A percentile compares a stretch with the other conserved stretches of the same genome.
phyloP scores from a whole-genome alignment of 2,113 vertebrate genomes.

The Microtus pennsylvanicus region DNA sequence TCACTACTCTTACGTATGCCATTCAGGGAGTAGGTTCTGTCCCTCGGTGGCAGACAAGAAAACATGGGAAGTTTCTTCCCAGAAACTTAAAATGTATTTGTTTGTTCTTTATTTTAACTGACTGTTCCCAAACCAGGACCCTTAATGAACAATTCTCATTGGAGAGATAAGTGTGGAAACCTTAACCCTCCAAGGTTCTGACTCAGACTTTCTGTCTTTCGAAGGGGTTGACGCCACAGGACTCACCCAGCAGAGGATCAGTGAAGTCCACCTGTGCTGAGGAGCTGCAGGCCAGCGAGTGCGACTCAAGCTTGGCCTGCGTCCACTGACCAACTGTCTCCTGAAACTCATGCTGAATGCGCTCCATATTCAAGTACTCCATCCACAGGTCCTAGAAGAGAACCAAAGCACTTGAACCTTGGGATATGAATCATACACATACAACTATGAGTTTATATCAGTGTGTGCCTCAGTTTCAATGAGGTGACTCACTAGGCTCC shows the following conservation, averaged over 20 bases:
- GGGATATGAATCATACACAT: not conserved
- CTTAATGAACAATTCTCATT: not conserved
- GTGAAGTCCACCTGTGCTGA: slow-evolving; percentile 89
- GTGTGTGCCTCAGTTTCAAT: not conserved
- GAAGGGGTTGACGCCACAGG: not conserved
- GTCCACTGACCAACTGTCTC: slow-evolving; percentile 92
- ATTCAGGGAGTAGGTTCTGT: not conserved
- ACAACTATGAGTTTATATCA: slow-evolving; percentile 10
- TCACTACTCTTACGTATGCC: not conserved
- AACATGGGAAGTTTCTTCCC: not conserved
- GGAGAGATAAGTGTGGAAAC: not conserved
- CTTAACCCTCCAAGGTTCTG: not conserved
- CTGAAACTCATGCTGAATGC: slow-evolving; percentile 91
- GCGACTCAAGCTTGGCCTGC: slow-evolving; percentile 91
- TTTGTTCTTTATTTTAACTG: not conserved
- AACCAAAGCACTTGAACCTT: slow-evolving; percentile 43
- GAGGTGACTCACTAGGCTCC: not conserved
- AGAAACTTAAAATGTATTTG: not conserved
- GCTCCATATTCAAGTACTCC: slow-evolving; percentile 95
- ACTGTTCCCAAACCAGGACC: not conserved
- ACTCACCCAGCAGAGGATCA: slow-evolving; percentile 90
- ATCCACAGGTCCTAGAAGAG: slow-evolving; percentile 93
- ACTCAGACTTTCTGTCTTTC: not conserved
- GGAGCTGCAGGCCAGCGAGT: slow-evolving; percentile 78
- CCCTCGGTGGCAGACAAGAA: not conserved